A percentile compares a stretch with the other conserved stretches of the same genome.
These are phyloP conservation scores for Ostrea denselamellosa DNA, from an alignment of 1,140 invertebrate genomes.

Conservation along the genomic window DNA sequence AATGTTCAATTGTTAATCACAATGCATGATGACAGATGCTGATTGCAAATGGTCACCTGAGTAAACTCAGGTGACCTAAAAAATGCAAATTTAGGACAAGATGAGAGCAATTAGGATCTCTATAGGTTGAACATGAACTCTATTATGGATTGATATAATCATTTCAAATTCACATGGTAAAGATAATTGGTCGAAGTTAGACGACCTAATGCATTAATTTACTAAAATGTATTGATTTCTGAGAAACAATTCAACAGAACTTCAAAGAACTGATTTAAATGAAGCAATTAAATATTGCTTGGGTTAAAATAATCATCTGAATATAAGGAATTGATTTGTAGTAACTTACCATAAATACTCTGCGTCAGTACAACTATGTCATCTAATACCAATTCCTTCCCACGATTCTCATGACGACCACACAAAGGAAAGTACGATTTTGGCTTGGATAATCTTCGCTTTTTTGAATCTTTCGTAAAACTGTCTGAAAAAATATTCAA, in stretches of 20 bases:
- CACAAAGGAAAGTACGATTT: constrained; percentile 73
- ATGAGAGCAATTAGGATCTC: too few relatives aligned
- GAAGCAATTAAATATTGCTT: not conserved
- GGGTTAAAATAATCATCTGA: not conserved
- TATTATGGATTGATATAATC: too few relatives aligned
- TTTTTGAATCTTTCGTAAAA: constrained; percentile 32
- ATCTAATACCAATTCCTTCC: constrained; percentile 62
- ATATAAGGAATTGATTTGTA: not conserved
- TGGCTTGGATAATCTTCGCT: constrained; percentile 61
- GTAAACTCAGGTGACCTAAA: too few relatives aligned
- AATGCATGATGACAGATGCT: too few relatives aligned
- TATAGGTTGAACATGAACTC: too few relatives aligned
- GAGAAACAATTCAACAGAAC: not conserved
- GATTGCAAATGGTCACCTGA: too few relatives aligned
- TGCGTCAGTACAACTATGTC: constrained; percentile 68
- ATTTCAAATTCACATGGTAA: too few relatives aligned
- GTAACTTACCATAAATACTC: constrained; percentile 49
- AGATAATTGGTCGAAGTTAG: too few relatives aligned
- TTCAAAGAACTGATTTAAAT: not conserved
- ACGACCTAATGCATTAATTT: too few relatives aligned
- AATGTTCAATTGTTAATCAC: too few relatives aligned
- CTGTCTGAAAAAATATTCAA: not conserved
- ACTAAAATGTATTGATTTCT: not conserved
- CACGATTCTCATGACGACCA: constrained; percentile 66
- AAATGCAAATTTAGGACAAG: too few relatives aligned